Evolutionary conservation across 2,113 vertebrate genomes (phyloP).

Genomic region (Hucho hucho): DNA sequence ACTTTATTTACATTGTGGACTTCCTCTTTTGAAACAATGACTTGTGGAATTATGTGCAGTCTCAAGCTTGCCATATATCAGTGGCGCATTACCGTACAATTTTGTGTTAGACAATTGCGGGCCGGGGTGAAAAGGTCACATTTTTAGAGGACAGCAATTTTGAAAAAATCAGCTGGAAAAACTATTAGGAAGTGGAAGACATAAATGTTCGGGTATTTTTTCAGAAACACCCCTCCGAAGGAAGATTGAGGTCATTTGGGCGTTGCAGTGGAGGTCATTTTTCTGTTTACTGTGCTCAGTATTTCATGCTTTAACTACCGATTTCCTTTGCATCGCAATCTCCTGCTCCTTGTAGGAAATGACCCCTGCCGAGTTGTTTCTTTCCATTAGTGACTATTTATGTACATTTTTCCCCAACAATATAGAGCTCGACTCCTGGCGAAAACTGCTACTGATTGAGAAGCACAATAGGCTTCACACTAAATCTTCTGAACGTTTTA

Average conservation of each 20-base stretch:
- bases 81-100: constrained; percentile 60
- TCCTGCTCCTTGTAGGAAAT: constrained; percentile 76
- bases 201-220: constrained; percentile 76
- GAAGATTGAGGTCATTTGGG: constrained; percentile 83
- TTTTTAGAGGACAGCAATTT: constrained; percentile 67
- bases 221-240: constrained; percentile 72
- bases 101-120: constrained; percentile 74
- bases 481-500: constrained; percentile 36
- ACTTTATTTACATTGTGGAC: constrained; percentile 89
- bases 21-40: constrained; percentile 96
- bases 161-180: constrained; percentile 75
- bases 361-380: constrained; percentile 66
- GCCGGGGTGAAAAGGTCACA: constrained; percentile 70
- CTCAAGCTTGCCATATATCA: constrained; percentile 57
- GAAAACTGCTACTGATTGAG: constrained; percentile 25
- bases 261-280: constrained; percentile 74
- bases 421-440: constrained; percentile 23
- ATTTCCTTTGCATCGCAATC: constrained; percentile 78
- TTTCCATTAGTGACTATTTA: constrained; percentile 72
- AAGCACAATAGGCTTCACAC: constrained; percentile 13
- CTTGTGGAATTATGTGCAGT: constrained; percentile 74
- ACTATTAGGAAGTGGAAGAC: constrained; percentile 82
- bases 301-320: constrained; percentile 81
- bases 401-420: constrained; percentile 60
- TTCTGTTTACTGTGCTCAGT: constrained; percentile 76